A percentile compares a stretch with the other conserved stretches of the same genome.
phyloP scores from a whole-genome alignment of 92 coral and sea anemone species.

The Parazoanthus darwini region DNA sequence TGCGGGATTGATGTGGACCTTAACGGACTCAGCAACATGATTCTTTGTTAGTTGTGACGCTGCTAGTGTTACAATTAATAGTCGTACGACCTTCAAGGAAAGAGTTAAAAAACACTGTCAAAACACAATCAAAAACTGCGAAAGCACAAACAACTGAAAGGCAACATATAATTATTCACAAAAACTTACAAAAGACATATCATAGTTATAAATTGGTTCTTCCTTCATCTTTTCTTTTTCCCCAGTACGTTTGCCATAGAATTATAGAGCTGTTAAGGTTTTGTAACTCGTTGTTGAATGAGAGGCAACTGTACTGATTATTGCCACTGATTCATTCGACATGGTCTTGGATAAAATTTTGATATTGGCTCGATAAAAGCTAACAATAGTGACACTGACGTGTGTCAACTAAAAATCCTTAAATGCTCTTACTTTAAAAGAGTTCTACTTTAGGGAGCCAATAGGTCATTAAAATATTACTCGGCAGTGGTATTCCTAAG shows the following conservation, averaged over 20 bases:
- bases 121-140: background rate
- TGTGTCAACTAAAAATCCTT: background rate
- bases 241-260: background rate
- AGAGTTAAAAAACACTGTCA: background rate
- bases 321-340: background rate
- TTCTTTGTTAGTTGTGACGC: background rate
- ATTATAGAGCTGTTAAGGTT: background rate
- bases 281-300: no score
- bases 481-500: background rate
- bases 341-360: no score
- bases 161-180: background rate
- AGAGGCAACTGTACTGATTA: background rate
- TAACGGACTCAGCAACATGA: background rate
- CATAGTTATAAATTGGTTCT: background rate
- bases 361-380: background rate
- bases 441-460: background rate
- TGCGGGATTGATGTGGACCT: conserved; percentile 1
- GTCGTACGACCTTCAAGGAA: background rate
- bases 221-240: background rate
- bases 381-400: background rate
- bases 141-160: no score
- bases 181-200: background rate
- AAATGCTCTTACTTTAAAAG: background rate
- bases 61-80: background rate
- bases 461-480: background rate